Percentiles rank a stretch among this genome's conserved stretches.
These are phyloP conservation scores for Hemichromis elongatus DNA, from an alignment of 2,113 vertebrate species.

Conservation along the genomic window DNA sequence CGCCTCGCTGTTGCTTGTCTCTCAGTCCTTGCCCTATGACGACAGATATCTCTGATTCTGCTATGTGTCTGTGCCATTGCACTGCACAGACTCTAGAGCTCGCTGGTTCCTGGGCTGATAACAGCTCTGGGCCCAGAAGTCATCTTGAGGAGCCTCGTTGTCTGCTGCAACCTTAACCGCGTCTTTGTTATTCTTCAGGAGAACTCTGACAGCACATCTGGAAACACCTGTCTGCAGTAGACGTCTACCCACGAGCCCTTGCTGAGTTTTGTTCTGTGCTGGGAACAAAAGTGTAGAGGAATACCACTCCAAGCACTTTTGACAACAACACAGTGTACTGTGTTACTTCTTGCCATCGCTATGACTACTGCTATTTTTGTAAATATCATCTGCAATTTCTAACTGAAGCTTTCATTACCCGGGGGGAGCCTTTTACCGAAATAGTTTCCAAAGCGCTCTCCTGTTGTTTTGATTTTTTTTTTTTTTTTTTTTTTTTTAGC, in stretches of 20 bases:
- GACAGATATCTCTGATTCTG: neutral
- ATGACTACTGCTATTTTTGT: neutral
- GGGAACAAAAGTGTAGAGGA: neutral
- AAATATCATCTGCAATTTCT: neutral
- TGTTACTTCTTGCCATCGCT: neutral
- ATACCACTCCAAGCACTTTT: neutral
- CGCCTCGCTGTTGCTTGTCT: rapidly evolving
- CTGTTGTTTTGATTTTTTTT: neutral
- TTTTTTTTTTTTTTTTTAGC: neutral
- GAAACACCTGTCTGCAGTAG: neutral
- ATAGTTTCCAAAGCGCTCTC: neutral
- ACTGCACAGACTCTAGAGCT: neutral
- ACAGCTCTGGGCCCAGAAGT: neutral
- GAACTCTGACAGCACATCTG: rapidly evolving
- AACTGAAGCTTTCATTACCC: neutral
- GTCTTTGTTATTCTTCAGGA: rapidly evolving
- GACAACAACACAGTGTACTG: neutral
- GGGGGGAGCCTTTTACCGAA: neutral
- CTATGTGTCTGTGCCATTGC: neutral
- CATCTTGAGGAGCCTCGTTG: neutral
- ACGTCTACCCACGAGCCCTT: neutral
- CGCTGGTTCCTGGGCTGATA: neutral
- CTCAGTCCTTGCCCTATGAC: neutral
- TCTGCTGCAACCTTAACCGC: neutral
- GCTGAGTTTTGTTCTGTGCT: neutral